Conservation (phyloP, 2,113 vertebrate species). For the Leiothrix lutea region DNA sequence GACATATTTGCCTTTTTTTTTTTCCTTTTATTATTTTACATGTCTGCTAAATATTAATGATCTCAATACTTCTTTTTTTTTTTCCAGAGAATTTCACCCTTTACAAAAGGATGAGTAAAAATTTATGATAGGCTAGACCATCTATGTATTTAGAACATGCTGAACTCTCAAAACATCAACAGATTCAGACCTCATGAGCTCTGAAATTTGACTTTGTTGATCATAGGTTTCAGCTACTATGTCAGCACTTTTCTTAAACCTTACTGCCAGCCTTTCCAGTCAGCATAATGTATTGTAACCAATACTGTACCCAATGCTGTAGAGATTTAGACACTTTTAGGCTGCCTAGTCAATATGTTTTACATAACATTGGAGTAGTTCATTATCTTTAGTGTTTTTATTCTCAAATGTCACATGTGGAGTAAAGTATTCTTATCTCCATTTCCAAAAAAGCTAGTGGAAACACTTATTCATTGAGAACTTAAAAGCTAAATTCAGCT, state of each 20-base stretch:
- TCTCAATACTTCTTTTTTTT: not conserved
- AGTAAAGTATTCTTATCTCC: not conserved
- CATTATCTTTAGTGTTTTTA: not conserved
- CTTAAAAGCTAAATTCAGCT: not conserved
- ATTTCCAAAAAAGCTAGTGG: not conserved
- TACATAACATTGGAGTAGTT: not conserved
- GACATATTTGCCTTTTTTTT: not conserved
- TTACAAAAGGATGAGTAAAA: not conserved
- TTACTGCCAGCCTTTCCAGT: not conserved
- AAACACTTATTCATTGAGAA: not conserved
- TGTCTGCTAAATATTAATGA: not conserved
- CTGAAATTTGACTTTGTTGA: not conserved
- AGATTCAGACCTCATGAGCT: not conserved
- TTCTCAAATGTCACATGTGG: not conserved
- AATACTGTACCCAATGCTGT: not conserved
- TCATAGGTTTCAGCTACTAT: not conserved
- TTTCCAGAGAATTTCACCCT: not conserved
- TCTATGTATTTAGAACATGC: not conserved
- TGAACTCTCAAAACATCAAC: not conserved
- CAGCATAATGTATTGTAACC: not conserved
- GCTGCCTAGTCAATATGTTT: not conserved
- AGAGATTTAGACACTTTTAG: not conserved
- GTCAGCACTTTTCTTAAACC: not conserved
- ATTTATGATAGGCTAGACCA: not conserved
- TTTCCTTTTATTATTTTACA: not conserved